Base-by-base conservation (phyloP, 1,140 invertebrate species). In the Aphis craccivora region DNA sequence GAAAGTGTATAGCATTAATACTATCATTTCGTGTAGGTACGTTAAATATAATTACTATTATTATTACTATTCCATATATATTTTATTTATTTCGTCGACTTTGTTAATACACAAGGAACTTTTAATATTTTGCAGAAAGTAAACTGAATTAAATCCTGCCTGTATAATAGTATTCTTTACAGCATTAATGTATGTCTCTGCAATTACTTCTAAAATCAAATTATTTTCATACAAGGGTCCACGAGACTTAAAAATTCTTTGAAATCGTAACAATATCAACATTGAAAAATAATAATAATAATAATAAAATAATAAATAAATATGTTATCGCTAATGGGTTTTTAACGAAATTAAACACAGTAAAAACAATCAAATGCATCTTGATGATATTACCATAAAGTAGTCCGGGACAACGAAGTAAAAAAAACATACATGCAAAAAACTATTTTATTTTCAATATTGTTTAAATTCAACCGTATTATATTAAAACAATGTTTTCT, bases 21-120 rank as follows among this genome's bases (percentile, higher is more conserved):
- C 35, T 83, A 37, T 76, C 14, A 76, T 76, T 76, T 40, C 22
- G 83, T 51, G n/a, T 8, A 0, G n/a, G 86, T 8, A 0, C 45
- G 86, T 51, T n/a, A 51, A 88, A 88, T 51, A 88, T 48, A 45
- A 35, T 88, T 51, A 84, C 14, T n/a, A n/a, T 87, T 40, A 84
- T 43, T 43, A 40, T 83, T 83, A 83, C 35, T 76, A 48, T 87
- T 87, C 2, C 14, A n/a, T 20, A 87, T 30, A 87, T 48, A 87
- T 35, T 76, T 30, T 48, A 87, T 35, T 76, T 30, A 86, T 86
- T 43, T 25, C 18, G 25, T 1, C 5, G 35, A 89, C 87, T 89
- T 89, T 22, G 87, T 89, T 53, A 22, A 53, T 89, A 53, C 14
- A 35, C 8, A 4, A 89, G 23, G 37, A 23, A n/a, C n/a, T 43